A percentile compares a stretch with the other conserved stretches of the same genome.
Conservation (phyloP, 1,140 invertebrate genomes). For the Rhagoletis zephyria region DNA sequence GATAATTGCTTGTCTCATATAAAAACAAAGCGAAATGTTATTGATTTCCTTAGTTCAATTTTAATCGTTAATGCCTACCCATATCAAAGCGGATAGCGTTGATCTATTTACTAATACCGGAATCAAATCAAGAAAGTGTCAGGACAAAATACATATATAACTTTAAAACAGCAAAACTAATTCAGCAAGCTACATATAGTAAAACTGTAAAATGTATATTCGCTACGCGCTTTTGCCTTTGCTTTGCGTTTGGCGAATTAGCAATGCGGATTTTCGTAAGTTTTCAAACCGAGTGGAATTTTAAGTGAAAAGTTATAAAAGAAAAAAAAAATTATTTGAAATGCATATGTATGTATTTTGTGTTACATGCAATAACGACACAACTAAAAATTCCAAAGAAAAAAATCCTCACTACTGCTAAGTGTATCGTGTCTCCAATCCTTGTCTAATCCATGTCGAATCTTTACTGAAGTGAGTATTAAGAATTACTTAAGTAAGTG, state of each 20-base stretch:
- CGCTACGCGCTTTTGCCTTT: background rate
- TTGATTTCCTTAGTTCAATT: background rate
- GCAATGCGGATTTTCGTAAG: slow-evolving; percentile 18
- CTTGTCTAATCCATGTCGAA: too few species aligned
- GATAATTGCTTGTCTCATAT: background rate
- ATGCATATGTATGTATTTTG: too few species aligned
- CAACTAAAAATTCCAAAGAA: too few species aligned
- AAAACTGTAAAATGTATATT: background rate
- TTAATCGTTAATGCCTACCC: background rate
- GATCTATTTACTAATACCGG: background rate
- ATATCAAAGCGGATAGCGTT: background rate
- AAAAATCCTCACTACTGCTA: too few species aligned
- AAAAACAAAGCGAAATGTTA: background rate
- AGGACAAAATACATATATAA: background rate
- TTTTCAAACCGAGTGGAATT: background rate
- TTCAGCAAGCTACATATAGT: too few species aligned
- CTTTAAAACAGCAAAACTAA: background rate
- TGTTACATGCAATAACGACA: too few species aligned
- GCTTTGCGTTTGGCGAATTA: background rate
- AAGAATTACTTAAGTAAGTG: too few species aligned
- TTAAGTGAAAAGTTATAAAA: background rate
- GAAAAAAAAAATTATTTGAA: too few species aligned
- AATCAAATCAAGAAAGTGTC: background rate
- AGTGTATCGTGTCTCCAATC: too few species aligned
- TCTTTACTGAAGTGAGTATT: too few species aligned